A percentile compares a stretch with the other conserved stretches of the same genome.
These are phyloP conservation scores for Mastigias papua DNA, from an alignment of 30 jellyfish, hydroid and myxozoan genomes.

Conservation along the genomic window DNA sequence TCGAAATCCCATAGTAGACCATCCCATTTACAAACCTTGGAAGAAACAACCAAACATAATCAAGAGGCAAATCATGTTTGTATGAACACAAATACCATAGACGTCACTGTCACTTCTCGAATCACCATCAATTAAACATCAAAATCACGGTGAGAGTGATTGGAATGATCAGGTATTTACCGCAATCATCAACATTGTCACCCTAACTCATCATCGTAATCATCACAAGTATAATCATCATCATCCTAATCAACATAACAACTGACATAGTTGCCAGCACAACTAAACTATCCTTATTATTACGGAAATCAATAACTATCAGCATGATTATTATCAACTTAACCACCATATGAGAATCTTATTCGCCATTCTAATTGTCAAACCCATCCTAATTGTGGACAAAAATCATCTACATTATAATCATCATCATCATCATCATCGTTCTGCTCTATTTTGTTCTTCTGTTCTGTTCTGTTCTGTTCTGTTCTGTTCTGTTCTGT, in stretches of 20 bases:
- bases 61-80: too few species aligned
- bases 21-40: constrained; percentile 88
- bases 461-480: too few species aligned
- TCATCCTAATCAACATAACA: neutral
- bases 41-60: neutral
- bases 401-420: too few species aligned
- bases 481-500: too few species aligned
- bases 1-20: constrained; percentile 90
- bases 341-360: neutral
- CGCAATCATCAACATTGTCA: constrained; percentile 1
- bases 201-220: neutral
- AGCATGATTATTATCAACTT: neutral
- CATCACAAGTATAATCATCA: constrained; percentile 3
- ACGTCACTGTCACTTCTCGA: too few species aligned
- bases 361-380: neutral
- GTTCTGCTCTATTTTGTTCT: too few species aligned
- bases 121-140: too few species aligned
- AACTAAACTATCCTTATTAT: neutral
- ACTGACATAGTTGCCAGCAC: too few species aligned
- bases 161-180: too few species aligned
- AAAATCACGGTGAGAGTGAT: too few species aligned
- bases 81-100: too few species aligned
- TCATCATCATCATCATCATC: constrained; percentile 21
- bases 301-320: neutral
- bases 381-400: neutral